Percentiles rank a stretch among this genome's conserved stretches.
Evolutionary conservation across 2,797 vertebrate species (phyloP).

Genomic region (Austrolebias charrua): DNA sequence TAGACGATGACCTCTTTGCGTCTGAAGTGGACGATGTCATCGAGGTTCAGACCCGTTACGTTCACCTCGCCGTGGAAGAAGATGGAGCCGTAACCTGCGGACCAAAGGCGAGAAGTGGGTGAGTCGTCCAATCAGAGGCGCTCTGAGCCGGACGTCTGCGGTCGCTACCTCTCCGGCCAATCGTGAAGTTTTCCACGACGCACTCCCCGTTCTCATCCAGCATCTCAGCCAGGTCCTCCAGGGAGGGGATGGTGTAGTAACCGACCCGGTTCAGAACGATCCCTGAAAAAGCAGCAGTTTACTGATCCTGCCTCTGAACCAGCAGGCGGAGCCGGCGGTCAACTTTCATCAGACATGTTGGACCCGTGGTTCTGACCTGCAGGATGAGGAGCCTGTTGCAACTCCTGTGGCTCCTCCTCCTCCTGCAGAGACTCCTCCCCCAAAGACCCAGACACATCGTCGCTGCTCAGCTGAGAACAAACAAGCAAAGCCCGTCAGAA

Average conservation of each 20-base stretch:
- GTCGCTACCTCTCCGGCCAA: constrained; percentile 89
- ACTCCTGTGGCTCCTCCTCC: constrained; percentile 70
- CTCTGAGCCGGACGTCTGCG: no score
- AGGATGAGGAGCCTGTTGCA: constrained; percentile 81
- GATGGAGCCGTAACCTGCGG: constrained; percentile 90
- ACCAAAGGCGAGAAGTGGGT: constrained; percentile 17
- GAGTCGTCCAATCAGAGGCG: background rate
- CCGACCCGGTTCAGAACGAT: constrained; percentile 87
- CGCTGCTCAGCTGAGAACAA: constrained; percentile 81
- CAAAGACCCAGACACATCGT: constrained; percentile 86
- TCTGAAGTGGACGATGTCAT: constrained; percentile 93
- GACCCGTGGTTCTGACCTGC: constrained; percentile 78
- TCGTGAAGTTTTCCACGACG: constrained; percentile 89
- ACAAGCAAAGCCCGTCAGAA: background rate
- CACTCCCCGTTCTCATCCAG: constrained; percentile 86
- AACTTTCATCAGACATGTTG: no score
- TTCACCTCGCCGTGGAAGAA: constrained; percentile 92
- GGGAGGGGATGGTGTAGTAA: constrained; percentile 93
- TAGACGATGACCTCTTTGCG: constrained; percentile 96
- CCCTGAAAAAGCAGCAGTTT: constrained; percentile 69
- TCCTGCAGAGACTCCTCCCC: constrained; percentile 89
- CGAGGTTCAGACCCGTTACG: constrained; percentile 87
- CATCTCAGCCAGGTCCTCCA: constrained; percentile 90
- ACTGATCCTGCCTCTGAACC: background rate
- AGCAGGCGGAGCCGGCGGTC: no score